phyloP scores from a whole-genome alignment of 1,140 invertebrate genomes.

The Philotrypesis tridentata region DNA sequence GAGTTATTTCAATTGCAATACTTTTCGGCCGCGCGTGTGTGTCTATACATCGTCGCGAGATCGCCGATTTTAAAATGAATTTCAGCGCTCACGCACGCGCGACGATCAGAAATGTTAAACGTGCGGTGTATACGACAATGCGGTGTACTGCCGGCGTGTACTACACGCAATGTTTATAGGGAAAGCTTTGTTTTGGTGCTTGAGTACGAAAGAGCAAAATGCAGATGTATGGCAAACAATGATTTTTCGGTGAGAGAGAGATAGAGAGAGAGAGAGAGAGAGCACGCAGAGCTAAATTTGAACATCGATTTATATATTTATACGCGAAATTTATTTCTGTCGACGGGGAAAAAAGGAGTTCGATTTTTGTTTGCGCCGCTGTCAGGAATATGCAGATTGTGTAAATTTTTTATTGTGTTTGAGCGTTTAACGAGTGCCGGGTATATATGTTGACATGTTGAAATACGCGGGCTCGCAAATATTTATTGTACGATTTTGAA shows the following conservation, averaged over 20 bases:
- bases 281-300: slow-evolving; percentile 11
- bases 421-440: slow-evolving; percentile 1
- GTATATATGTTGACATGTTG: background rate
- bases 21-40: background rate
- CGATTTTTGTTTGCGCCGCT: slow-evolving; percentile 8
- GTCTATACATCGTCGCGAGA: background rate
- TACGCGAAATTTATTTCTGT: slow-evolving; percentile 5
- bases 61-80: slow-evolving; percentile 9
- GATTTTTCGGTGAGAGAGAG: no score
- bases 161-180: background rate
- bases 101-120: background rate
- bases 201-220: slow-evolving; percentile 8
- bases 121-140: background rate
- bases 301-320: slow-evolving; percentile 7
- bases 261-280: no score
- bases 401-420: background rate
- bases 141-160: no score
- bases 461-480: background rate
- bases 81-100: background rate
- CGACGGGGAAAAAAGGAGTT: background rate
- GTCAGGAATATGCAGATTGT: slow-evolving; percentile 26
- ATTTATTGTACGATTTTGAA: background rate
- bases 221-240: slow-evolving; percentile 4
- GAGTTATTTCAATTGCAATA: slow-evolving; percentile 9
- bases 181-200: slow-evolving; percentile 27